Evolutionary conservation across 2,113 vertebrate species (phyloP), one percentile per base, ranked within the genome.

Genomic region (Scatophagus argus): DNA sequence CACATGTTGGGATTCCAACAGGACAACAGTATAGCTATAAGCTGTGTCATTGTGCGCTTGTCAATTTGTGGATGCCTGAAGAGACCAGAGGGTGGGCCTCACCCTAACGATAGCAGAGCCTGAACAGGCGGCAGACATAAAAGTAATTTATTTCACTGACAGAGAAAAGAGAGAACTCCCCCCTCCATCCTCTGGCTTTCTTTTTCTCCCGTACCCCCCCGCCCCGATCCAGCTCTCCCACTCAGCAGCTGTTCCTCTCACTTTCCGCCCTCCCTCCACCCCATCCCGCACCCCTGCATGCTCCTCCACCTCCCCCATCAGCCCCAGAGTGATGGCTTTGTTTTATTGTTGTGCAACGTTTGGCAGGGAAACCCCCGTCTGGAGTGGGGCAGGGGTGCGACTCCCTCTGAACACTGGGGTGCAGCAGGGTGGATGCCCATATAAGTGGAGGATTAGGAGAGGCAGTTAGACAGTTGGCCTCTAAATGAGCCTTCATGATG

Each of bases 231-330:
- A 60, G 25, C 66, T 76, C 78, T 87, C 77, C 91, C 88, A 90
- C 87, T 85, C 90, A 84, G 90, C 92, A 93, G 91, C 93, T 94
- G 92, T 93, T 93, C 82, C 89, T 92, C 91, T 92, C 83, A 88
- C 90, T 93, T 89, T 90, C 83, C 56, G 19, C 52, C 71, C 73
- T 77, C 79, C 68, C 44, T 56, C 66, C 52, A 36, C 44, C 71
- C 64, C 59, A 31, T 76, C 54, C 59, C 10, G 25, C 68, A 17
- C 68, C 74, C 79, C 66, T 61, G 52, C 74, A 61, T 29, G n/a
- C 83, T 41, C 78, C 1, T 47, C 74, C 79, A 8, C 74, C 58
- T 52, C 58, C 70, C 77, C 52, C 49, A 19, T 25, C 23, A 8
- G 78, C 75, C 68, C 47, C 72, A 83, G 44, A 76, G 29, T 79